Evolutionary conservation across 2,888 invertebrate species (phyloP), one percentile per base, ranked within the genome.

Genomic region (Mythimna impura): DNA sequence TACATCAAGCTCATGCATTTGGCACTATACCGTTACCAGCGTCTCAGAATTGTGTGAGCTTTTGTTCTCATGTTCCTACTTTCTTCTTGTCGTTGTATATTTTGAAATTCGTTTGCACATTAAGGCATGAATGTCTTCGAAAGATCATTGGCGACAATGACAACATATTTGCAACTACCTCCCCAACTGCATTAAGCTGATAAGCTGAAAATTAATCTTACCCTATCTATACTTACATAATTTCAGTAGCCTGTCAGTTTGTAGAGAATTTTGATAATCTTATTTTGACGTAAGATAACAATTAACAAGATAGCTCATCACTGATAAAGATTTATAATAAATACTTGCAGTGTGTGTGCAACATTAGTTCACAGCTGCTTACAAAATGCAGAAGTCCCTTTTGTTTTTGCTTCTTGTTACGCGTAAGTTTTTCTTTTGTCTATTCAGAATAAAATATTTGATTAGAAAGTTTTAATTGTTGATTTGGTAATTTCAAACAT

Each of bases 381-480:
- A n/a, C 30, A 81, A 65, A 25, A 83, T 83, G 84, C 64, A 75
- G 60, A 84, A 71, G 61, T 63, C 55, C 5, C 20, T 79, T 12
- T 62, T 81, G 66, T 79, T 73, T 70, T 75, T 81, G 30, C 57
- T 83, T 14, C 10, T 84, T 34, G 70, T 65, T 43, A 30, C 70
- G 55, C 79, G 83, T 83, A 65, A 77, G 73, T 69, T 50, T 10
- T 12, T 40, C 3, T 47, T 47, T 47, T 47, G 14, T 47, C 3
- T 47, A 47, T 47, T 47, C 14, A 40, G 40, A 40, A 40, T 40
- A 10, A 2, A 34, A 43, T 47, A 47, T 47, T n/a, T n/a, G n/a
- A n/a, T n/a, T n/a, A n/a, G n/a, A n/a, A n/a, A n/a, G n/a, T n/a
- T n/a, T n/a, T n/a, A n/a, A n/a, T n/a, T n/a, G 36, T 9, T 36